Evolutionary conservation across 1,140 invertebrate genomes (phyloP).

Genomic region (Archegozetes longisetosus): DNA sequence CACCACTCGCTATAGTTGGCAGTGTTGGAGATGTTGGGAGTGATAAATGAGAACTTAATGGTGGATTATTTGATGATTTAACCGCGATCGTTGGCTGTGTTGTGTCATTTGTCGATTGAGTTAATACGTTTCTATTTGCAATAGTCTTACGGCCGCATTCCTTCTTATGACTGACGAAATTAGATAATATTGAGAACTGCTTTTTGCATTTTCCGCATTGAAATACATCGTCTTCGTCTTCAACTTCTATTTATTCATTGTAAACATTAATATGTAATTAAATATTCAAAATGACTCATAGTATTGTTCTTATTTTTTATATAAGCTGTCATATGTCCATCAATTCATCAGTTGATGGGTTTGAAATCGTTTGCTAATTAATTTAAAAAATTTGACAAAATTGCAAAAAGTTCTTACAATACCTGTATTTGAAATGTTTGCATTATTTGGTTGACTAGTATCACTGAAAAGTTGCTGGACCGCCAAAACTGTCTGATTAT

Average conservation of each 20-base stretch:
- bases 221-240: conserved; percentile 45
- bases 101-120: background rate
- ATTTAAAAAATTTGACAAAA: no score
- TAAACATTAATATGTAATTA: background rate
- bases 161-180: conserved; percentile 43
- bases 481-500: background rate
- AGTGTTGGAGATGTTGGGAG: background rate
- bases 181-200: conserved; percentile 39
- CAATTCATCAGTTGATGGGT: no score
- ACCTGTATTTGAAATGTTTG: no score
- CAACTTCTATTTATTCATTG: background rate
- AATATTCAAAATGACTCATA: no score
- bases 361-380: no score
- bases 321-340: no score
- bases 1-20: background rate
- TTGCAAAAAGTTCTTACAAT: no score
- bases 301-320: no score
- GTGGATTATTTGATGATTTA: background rate
- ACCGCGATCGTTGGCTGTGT: background rate
- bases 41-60: conserved; percentile 9
- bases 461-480: background rate
- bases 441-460: background rate
- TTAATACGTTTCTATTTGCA: background rate
- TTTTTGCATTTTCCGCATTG: conserved; percentile 51
- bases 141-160: conserved; percentile 18